Conservation (phyloP, 2,888 invertebrate species). For the Gastrophysa polygoni region DNA sequence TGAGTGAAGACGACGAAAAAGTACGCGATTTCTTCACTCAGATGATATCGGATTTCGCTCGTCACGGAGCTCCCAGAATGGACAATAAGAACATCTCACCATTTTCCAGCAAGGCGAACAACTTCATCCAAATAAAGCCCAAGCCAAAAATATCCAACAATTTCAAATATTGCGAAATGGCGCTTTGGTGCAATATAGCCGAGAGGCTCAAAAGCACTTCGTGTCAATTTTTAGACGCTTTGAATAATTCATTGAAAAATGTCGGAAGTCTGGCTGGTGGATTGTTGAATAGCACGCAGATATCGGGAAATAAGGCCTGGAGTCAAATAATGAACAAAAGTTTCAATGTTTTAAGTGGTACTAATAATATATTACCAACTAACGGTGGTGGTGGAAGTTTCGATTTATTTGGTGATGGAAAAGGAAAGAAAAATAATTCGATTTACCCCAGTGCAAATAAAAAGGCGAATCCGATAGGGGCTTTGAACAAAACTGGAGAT, state of each 20-base stretch:
- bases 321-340: background rate
- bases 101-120: slow-evolving; percentile 57
- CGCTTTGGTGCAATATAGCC: slow-evolving; percentile 68
- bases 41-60: slow-evolving; percentile 72
- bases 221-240: slow-evolving; percentile 58
- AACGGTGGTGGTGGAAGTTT: too few relatives aligned
- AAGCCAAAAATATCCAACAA: slow-evolving; percentile 58
- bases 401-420: too few relatives aligned
- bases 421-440: too few relatives aligned
- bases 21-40: slow-evolving; percentile 71
- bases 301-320: background rate
- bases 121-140: slow-evolving; percentile 64
- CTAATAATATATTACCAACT: too few relatives aligned
- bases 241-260: slow-evolving; percentile 42
- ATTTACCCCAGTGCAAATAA: too few relatives aligned
- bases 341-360: background rate
- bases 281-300: slow-evolving; percentile 8
- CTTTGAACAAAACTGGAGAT: too few relatives aligned
- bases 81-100: slow-evolving; percentile 54
- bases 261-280: slow-evolving; percentile 19
- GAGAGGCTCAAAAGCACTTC: slow-evolving; percentile 63
- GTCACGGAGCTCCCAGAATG: slow-evolving; percentile 57
- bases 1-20: slow-evolving; percentile 64
- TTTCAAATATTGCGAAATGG: slow-evolving; percentile 71
- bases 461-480: too few relatives aligned